A percentile compares a stretch with the other conserved stretches of the same genome.
These are phyloP conservation scores for Prosapia bicincta DNA, from an alignment of 2,888 invertebrate genomes.

Conservation along the genomic window DNA sequence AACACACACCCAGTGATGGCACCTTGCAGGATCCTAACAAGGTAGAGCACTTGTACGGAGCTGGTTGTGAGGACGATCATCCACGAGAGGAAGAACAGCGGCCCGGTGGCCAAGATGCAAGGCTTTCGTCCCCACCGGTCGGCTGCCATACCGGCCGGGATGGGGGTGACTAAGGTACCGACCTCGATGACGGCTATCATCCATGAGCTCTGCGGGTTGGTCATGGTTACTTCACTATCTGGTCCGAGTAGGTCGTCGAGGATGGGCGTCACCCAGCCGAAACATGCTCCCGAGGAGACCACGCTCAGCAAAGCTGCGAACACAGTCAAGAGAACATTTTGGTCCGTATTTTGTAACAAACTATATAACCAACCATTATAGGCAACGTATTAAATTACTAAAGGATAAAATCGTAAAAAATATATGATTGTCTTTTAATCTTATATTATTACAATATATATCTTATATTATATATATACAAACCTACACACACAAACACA, in stretches of 20 bases:
- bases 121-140: slow-evolving; percentile 32
- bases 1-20: slow-evolving; percentile 31
- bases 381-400: too few relatives aligned
- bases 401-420: too few relatives aligned
- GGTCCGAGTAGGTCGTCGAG: slow-evolving; percentile 26
- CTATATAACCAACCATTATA: too few relatives aligned
- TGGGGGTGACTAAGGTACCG: slow-evolving; percentile 31
- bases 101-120: slow-evolving; percentile 29
- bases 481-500: too few relatives aligned
- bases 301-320: slow-evolving; percentile 10
- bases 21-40: slow-evolving; percentile 33
- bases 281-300: slow-evolving; percentile 28
- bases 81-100: slow-evolving; percentile 30
- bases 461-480: too few relatives aligned
- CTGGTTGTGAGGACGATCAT: slow-evolving; percentile 17
- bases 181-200: slow-evolving; percentile 36
- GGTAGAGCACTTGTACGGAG: slow-evolving; percentile 28
- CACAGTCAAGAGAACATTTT: too few relatives aligned
- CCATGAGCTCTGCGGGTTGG: slow-evolving; percentile 36
- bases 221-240: slow-evolving; percentile 31
- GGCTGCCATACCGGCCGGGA: slow-evolving; percentile 30
- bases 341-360: too few relatives aligned
- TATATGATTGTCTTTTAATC: too few relatives aligned
- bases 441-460: too few relatives aligned
- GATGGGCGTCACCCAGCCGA: slow-evolving; percentile 37